Evolutionary conservation across 2,888 invertebrate genomes (phyloP), one percentile per base, ranked within the genome.

Genomic region (Volucella bombylans): DNA sequence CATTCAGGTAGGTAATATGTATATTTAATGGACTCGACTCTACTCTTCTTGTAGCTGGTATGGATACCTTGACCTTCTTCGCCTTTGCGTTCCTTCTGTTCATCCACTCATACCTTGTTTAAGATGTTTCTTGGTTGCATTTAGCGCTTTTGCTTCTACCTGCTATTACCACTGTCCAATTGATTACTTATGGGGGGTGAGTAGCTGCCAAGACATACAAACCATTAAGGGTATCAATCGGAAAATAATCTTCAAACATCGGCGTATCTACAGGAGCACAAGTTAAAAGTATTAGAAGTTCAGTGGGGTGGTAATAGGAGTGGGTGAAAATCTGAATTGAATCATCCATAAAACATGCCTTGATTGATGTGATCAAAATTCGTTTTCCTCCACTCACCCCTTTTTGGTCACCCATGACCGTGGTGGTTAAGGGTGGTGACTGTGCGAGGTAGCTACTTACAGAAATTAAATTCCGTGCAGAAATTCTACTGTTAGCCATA

Each of bases 1-100:
- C 85, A 77, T 81, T 85, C 85, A 86, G 82, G 86, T 73, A 82
- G 82, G 82, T 86, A 86, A 86, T 86, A 82, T 18, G 1, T 1
- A 18, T 82, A 78, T 78, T 86, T 86, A 86, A 86, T 86, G 86
- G 86, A 86, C 73, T 86, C 64, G 49, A 59, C 80, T 76, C 59
- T 45, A 74, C 39, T 10, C 15, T 14, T 14, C 57, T 6, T 15
- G 38, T 9, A 59, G 10, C 39, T 67, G 68, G 31, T 52, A 74
- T 61, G 57, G 61, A 76, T 71, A 61, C 85, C 81, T 85, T 85
- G 85, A 81, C 81, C 85, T 85, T 85, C 74, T 85, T 67, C 74
- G 69, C 59, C 55, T 59, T 71, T 81, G 54, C 49, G 31, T 52
- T 77, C 52, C n/a, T 12, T 39, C 14, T 12, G 54, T 50, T 47